Evolutionary conservation across 1,140 invertebrate genomes (phyloP), one percentile per base, ranked within the genome.

Genomic region (Drosophila malerkotliana): DNA sequence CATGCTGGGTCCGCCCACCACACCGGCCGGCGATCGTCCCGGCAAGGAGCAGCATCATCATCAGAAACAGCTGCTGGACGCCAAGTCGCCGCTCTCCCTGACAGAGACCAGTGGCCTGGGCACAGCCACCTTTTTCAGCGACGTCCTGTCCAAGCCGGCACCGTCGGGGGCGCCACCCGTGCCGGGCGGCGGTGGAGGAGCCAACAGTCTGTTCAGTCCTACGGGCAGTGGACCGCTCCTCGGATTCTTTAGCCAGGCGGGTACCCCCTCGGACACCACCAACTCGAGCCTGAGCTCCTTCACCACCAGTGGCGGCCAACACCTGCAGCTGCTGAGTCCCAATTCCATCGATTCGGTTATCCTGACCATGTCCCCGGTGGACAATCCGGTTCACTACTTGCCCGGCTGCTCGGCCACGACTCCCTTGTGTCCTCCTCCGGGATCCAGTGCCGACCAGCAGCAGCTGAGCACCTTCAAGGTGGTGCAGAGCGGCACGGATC

Each of bases 361-460:
- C 47, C 92, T 97, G 7, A 96, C 96, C 84, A 93, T 97, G 83
- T 95, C 95, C 45, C 95, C 96, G 7, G 93, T 96, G 57, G 91
- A 74, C n/a, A 67, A 91, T 60, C 63, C 58, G 0, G 73, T 66
- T 0, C 55, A 71, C 21, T 79, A 79, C 51, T 39, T 73, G 52
- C 84, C 63, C 3, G 73, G 75, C 2, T 32, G 64, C 4, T 9
- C 34, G 1, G 67, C 64, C 1, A 21, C 18, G 3, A 28, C 7
- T 12, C 18, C 28, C 0, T 24, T 49, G 37, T 32, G 56, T 55
- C 4, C 37, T 18, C 14, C 53, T 4, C 49, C 41, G 15, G 26
- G 5, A 14, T 34, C 8, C 32, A 51, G 4, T 34, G 41, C 14
- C 15, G 60, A 89, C 21, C 89, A 90, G 75, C 47, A 89, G 32